Base-by-base conservation (phyloP, 2,888 invertebrate species). In the Amitus sp. region DNA sequence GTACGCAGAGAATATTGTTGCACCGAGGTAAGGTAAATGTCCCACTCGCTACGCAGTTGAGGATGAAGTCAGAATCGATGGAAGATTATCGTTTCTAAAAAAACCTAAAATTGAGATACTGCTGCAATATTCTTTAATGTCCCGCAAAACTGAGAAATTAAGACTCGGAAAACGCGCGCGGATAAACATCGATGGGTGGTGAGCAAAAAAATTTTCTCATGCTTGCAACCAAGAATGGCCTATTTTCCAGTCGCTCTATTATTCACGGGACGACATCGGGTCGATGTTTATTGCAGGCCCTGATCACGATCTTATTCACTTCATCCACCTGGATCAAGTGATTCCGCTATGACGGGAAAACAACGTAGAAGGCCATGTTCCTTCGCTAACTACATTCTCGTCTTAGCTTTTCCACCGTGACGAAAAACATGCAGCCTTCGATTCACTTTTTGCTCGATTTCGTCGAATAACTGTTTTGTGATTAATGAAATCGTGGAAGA, bases 81-180 rank as follows among this genome's bases (percentile, higher is more conserved):
- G n/a, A n/a, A n/a, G n/a, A n/a, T n/a, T n/a, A n/a, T n/a, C n/a
- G n/a, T n/a, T n/a, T n/a, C n/a, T n/a, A n/a, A n/a, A n/a, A n/a
- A n/a, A n/a, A n/a, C n/a, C n/a, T n/a, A n/a, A n/a, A n/a, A n/a
- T n/a, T n/a, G n/a, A n/a, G n/a, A n/a, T n/a, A n/a, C n/a, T n/a
- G n/a, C n/a, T n/a, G n/a, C n/a, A n/a, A n/a, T n/a, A n/a, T n/a
- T n/a, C n/a, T n/a, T n/a, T n/a, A n/a, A n/a, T n/a, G n/a, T n/a
- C n/a, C n/a, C n/a, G n/a, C n/a, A 53, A 63, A 67, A 65, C 61
- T 48, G 57, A 61, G 65, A 59, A 65, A 47, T 47, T 48, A 33
- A 42, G 56, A 61, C 62, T 59, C 47, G 34, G 13, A 34, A 15
- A 50, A 37, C 47, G 28, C n/a, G 28, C 6, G 3, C 13, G 46